Evolutionary conservation across 2,888 invertebrate species (phyloP), one percentile per base, ranked within the genome.

Genomic region (Ormyrus labotus): DNA sequence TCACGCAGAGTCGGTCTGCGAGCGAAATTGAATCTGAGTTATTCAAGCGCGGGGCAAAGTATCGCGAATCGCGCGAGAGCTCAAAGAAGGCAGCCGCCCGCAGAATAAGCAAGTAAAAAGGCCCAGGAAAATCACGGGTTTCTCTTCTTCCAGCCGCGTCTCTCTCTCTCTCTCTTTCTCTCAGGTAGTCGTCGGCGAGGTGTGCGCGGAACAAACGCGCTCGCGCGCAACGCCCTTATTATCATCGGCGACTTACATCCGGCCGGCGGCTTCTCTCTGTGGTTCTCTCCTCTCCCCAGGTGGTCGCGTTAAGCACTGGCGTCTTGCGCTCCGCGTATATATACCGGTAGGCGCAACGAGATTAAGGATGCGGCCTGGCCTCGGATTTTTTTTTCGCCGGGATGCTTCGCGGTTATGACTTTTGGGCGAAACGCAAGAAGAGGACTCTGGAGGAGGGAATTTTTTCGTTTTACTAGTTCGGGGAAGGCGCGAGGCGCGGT

Each of bases 211-310:
- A 19, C 19, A 19, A 19, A 19, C 19, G 19, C 19, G 19, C 19
- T 19, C 19, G 19, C 19, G 47, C 47, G 61, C 70, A 73, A 71
- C 73, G 58, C 68, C 65, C 78, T 74, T 74, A 81, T 78, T 70
- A 77, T 19, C 19, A 19, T 74, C 81, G 53, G 70, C 73, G 55
- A 74, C 11, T 6, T 1, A 13, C n/a, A 45, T 9, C 13, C 63
- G 53, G 34, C 45, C 50, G 47, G 51, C 13, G 19, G 53, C 10
- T 47, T 58, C 19, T 9, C 45, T 53, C 6, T 6, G 48, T 10
- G 50, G 69, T 51, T 48, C n/a, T 61, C 58, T 72, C 58, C 19
- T 61, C 78, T 68, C 72, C 57, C 68, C 73, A 73, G 78, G 73
- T 79, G 73, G 78, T 79, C 73, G 64, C 47, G 51, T 57, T 50